Evolutionary conservation across 2,797 vertebrate species (phyloP).

Genomic region (Siniperca obscura): DNA sequence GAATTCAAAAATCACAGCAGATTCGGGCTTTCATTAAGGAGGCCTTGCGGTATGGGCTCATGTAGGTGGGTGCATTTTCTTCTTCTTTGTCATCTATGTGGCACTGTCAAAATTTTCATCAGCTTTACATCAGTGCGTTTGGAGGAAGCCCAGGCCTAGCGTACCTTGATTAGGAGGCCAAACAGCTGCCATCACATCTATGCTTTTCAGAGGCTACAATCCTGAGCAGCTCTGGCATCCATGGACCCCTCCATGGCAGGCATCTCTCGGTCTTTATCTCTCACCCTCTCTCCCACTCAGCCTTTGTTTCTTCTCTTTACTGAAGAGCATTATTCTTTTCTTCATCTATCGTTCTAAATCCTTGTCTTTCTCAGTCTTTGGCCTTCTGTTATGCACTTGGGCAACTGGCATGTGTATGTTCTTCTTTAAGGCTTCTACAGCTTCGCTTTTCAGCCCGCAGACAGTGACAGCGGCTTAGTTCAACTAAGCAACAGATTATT

Average conservation of each 20-base stretch:
- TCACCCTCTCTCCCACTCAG: slow-evolving; percentile 40
- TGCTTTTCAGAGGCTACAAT: slow-evolving; percentile 59
- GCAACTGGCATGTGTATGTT: slow-evolving; percentile 6
- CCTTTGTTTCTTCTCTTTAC: slow-evolving; percentile 40
- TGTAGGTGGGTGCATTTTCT: slow-evolving; percentile 50
- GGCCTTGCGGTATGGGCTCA: slow-evolving; percentile 38
- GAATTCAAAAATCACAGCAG: slow-evolving; percentile 62
- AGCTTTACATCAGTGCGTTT: slow-evolving; percentile 78
- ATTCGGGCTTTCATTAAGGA: slow-evolving; percentile 54
- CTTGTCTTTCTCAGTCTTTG: slow-evolving; percentile 40
- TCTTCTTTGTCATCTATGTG: slow-evolving; percentile 51
- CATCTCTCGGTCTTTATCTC: slow-evolving; percentile 29
- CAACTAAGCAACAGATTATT: not conserved
- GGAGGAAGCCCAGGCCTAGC: slow-evolving; percentile 58
- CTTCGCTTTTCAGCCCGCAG: slow-evolving; percentile 17
- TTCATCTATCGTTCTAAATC: slow-evolving; percentile 37
- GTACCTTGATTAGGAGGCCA: slow-evolving; percentile 61
- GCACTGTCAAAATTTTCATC: slow-evolving; percentile 76
- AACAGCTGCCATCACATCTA: slow-evolving; percentile 55
- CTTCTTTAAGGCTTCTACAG: slow-evolving; percentile 20
- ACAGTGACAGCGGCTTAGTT: slow-evolving; percentile 17
- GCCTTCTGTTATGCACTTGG: slow-evolving; percentile 17
- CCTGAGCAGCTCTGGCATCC: slow-evolving; percentile 63
- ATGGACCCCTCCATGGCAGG: slow-evolving; percentile 30
- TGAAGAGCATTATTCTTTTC: slow-evolving; percentile 27